Percentiles rank a stretch among this genome's conserved stretches.
Conservation (phyloP, 2,113 vertebrate genomes). For the Coracopsis vasa region DNA sequence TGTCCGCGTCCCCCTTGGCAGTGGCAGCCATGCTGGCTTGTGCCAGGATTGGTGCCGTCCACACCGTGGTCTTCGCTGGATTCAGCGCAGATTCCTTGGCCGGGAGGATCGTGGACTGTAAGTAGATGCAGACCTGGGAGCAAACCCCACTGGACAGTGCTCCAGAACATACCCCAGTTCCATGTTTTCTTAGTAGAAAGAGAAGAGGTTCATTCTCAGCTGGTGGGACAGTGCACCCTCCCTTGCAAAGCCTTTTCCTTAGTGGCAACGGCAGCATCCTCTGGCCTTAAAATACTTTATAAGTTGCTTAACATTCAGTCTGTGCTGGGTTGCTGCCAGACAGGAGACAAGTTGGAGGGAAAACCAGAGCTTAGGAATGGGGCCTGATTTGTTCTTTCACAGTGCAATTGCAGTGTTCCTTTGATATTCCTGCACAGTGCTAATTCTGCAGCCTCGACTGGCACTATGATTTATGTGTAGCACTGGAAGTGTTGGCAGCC, state of each 20-base stretch:
- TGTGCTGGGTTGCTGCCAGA: neutral
- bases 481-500: neutral
- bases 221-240: neutral
- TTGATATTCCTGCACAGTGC: neutral
- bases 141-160: neutral
- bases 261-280: neutral
- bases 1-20: slow-evolving; percentile 84
- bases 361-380: neutral
- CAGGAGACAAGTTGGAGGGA: neutral
- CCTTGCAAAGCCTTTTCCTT: neutral
- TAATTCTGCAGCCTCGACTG: neutral
- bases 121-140: slow-evolving; percentile 39
- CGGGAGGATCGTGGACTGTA: slow-evolving; percentile 88
- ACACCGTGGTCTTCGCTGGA: slow-evolving; percentile 90
- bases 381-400: neutral
- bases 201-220: neutral
- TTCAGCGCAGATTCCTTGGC: slow-evolving; percentile 89
- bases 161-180: neutral
- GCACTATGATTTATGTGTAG: neutral
- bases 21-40: slow-evolving; percentile 93
- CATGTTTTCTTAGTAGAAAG: neutral
- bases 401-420: neutral
- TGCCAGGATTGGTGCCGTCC: slow-evolving; percentile 86
- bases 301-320: neutral
- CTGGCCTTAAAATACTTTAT: neutral